Evolutionary conservation across 2,113 vertebrate species (phyloP).

Genomic region (Myotis davidii): DNA sequence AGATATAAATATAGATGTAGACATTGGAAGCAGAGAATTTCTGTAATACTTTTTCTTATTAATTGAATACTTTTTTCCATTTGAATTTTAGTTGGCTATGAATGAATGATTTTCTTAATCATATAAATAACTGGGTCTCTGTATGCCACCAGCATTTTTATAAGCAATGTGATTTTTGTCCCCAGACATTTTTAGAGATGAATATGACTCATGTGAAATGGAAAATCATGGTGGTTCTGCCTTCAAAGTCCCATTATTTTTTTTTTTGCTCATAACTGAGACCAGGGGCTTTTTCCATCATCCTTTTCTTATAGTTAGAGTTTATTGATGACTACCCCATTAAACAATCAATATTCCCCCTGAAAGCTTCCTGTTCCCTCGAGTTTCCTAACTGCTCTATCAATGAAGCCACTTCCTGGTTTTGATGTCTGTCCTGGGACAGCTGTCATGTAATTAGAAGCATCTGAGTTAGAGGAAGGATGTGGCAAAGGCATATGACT

Average conservation of each 20-base stretch:
- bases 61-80: neutral
- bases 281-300: neutral
- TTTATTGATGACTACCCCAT: too few relatives aligned
- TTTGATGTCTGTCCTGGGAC: neutral
- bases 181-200: constrained; percentile 34
- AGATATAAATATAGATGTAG: neutral
- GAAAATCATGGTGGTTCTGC: neutral
- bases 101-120: neutral
- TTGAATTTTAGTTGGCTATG: constrained; percentile 3
- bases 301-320: too few relatives aligned
- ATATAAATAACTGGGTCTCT: neutral
- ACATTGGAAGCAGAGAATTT: neutral
- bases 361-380: neutral
- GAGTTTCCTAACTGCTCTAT: neutral
- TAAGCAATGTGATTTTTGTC: neutral
- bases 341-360: neutral
- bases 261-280: neutral
- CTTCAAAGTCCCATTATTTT: neutral
- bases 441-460: neutral
- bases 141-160: neutral
- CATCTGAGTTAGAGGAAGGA: neutral
- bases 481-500: neutral
- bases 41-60: neutral
- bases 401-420: neutral
- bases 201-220: neutral